Evolutionary conservation across 2,113 vertebrate genomes (phyloP), one percentile per base, ranked within the genome.

Genomic region (Himantopus leucocephalus): DNA sequence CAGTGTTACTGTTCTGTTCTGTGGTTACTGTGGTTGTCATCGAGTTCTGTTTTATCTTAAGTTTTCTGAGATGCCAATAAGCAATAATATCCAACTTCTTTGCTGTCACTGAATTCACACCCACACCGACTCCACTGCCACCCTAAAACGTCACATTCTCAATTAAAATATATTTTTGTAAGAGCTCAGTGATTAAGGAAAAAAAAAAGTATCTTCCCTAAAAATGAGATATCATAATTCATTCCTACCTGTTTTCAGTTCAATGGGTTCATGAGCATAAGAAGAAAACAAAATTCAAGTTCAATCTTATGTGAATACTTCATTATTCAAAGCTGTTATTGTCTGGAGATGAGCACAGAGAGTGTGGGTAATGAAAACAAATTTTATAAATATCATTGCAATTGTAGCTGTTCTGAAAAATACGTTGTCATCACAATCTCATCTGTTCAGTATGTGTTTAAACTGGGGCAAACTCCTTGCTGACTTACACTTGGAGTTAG

Each of bases 91-190:
- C 70, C 75, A 92, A 59, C 53, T 74, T 77, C 83, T 90, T 81
- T 81, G 73, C 85, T 96, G 76, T 92, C 85, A 67, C 52, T 92
- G 91, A 53, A 87, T 92, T 95, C 76, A 96, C 91, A 60, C 84
- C 92, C 91, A 90, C 86, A 77, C 67, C 34, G 76, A 45, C 85
- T 93, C 63, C 23, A 76, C 52, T 67, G 66, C 63, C 60, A 84
- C 75, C 56, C 68, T 86, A 71, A 94, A 90, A 11, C 64, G 32
- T 64, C 75, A 93, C 41, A 72, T 80, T 94, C 39, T 77, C 70
- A 90, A 73, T 85, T 84, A 64, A 96, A 96, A 88, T 66, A 29
- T 43, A 64, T 75, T 74, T 91, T 56, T 78, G 21, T 84, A 32
- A 68, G 32, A 81, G 30, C 75, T 82, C 26, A 17, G 50, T 53